Evolutionary conservation across 2,113 vertebrate species (phyloP).

Genomic region (Dipodomys merriami): DNA sequence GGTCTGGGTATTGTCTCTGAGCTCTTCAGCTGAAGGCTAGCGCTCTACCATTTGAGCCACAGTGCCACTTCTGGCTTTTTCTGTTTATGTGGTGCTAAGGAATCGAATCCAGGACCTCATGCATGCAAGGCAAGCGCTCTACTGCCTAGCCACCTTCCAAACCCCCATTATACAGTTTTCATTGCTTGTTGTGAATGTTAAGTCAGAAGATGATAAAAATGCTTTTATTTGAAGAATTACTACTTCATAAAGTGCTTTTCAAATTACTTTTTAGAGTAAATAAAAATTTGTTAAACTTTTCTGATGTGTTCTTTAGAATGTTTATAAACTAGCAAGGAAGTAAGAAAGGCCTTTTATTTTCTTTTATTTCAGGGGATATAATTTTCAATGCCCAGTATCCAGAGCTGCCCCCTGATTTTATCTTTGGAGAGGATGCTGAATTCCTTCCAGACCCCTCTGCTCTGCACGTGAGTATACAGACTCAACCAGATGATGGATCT

Average conservation of each 20-base stretch:
- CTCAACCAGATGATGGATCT: neutral
- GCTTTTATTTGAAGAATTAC: conserved; percentile 61
- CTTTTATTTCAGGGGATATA: conserved; percentile 94
- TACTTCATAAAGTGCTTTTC: conserved; percentile 51
- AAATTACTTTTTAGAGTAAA: conserved; percentile 32
- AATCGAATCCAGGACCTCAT: no score
- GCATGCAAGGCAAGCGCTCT: no score
- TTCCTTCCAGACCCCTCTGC: conserved; percentile 96
- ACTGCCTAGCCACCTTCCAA: no score
- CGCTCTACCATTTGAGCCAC: no score
- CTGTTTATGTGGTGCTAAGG: no score
- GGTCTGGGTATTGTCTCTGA: no score
- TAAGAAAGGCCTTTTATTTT: conserved; percentile 65
- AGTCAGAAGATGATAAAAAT: conserved; percentile 47
- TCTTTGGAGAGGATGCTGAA: conserved; percentile 98
- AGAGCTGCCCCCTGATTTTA: conserved; percentile 97
- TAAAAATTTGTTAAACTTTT: conserved; percentile 15
- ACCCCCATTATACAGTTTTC: neutral
- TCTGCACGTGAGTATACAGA: conserved; percentile 91
- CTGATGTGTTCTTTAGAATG: neutral
- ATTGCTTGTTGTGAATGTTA: conserved; percentile 39
- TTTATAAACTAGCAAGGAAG: conserved; percentile 47
- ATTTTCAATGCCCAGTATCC: conserved; percentile 98
- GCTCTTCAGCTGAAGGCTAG: no score
- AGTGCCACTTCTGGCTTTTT: no score